phyloP scores from a whole-genome alignment of 2,888 invertebrate species.

The Campoplex nolae region DNA sequence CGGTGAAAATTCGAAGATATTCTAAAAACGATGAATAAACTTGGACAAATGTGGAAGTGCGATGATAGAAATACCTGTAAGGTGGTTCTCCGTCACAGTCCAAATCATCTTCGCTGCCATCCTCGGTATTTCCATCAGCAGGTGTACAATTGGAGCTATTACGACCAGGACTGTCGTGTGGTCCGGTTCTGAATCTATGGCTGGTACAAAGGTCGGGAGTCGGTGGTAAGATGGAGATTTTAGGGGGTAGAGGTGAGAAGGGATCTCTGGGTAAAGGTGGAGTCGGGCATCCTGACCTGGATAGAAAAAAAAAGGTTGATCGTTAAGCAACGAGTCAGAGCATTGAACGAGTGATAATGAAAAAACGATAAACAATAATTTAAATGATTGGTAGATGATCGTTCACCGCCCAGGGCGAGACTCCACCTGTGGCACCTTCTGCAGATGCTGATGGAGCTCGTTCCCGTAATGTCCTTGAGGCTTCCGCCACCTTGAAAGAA shows the following conservation, averaged over 20 bases:
- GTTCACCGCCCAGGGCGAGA: constrained; percentile 67
- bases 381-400: constrained; percentile 56
- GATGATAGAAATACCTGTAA: constrained; percentile 78
- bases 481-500: constrained; percentile 58
- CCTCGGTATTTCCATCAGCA: constrained; percentile 82
- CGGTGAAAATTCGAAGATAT: too few relatives aligned
- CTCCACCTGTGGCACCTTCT: constrained; percentile 83
- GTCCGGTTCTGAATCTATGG: constrained; percentile 78
- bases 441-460: constrained; percentile 81
- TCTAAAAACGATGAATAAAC: neutral
- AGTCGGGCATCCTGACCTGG: constrained; percentile 82
- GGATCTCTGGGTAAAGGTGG: constrained; percentile 81
- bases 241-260: constrained; percentile 87
- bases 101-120: constrained; percentile 83
- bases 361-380: constrained; percentile 2
- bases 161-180: constrained; percentile 80
- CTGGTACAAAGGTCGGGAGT: constrained; percentile 87
- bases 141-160: constrained; percentile 81
- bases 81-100: constrained; percentile 84
- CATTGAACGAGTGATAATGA: neutral
- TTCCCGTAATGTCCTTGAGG: constrained; percentile 75
- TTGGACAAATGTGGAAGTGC: neutral
- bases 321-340: neutral
- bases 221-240: constrained; percentile 91
- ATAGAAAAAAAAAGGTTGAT: constrained; percentile 35